phyloP scores from a whole-genome alignment of 2,113 vertebrate species.

The Pseudopipra pipra region DNA sequence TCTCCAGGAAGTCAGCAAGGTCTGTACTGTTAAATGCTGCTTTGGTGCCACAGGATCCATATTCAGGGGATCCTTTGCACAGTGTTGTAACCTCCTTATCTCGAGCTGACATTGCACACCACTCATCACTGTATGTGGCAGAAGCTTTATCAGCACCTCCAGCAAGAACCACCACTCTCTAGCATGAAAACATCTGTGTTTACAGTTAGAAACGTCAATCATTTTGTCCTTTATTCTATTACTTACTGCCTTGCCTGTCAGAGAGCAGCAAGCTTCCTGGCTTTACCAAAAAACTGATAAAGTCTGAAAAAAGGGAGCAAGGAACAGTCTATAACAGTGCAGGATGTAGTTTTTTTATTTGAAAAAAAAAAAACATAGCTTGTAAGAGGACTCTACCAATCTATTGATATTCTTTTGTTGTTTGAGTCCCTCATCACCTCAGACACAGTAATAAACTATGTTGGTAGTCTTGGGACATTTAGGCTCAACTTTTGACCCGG shows the following conservation, averaged over 20 bases:
- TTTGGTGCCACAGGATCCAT: not conserved
- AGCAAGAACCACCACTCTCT: constrained; percentile 8
- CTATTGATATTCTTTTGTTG: not conserved
- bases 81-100: constrained; percentile 33
- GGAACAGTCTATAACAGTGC: not conserved
- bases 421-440: not conserved
- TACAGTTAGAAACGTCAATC: constrained; percentile 21
- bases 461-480: not conserved
- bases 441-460: not conserved
- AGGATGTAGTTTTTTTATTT: not conserved
- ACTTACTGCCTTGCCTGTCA: not conserved
- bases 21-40: not conserved
- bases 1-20: not conserved
- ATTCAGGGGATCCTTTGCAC: not conserved
- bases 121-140: not conserved
- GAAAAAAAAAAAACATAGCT: not conserved
- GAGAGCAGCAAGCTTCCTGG: not conserved
- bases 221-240: constrained; percentile 9
- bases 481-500: not conserved
- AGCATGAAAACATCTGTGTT: constrained; percentile 29
- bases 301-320: not conserved
- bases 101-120: not conserved
- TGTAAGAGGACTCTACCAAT: not conserved
- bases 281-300: not conserved
- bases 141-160: constrained; percentile 41